These are phyloP conservation scores for Labeo calbasu DNA, from an alignment of 2,797 vertebrate species.

Conservation along the genomic window DNA sequence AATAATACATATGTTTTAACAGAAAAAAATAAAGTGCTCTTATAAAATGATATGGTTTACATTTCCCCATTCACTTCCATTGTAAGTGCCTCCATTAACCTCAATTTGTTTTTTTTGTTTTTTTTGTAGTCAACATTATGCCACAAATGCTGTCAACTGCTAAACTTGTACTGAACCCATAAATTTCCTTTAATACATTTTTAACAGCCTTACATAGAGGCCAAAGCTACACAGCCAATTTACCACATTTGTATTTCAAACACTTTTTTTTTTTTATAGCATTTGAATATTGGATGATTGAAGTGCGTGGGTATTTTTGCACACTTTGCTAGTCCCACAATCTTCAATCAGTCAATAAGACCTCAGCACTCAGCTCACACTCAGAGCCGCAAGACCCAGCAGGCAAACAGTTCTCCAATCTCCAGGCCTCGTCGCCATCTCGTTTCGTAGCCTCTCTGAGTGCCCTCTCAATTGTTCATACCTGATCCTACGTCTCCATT, in stretches of 20 bases:
- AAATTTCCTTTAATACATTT: neutral
- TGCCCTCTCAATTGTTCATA: conserved; percentile 47
- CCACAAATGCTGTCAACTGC: neutral
- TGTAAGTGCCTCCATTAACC: neutral
- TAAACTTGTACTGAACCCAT: neutral
- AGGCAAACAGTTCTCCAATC: conserved; percentile 18
- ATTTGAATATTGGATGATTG: conserved; percentile 30
- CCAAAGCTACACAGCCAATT: neutral
- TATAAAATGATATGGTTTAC: neutral
- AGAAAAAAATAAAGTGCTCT: neutral
- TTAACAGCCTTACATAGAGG: neutral
- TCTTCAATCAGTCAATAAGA: conserved; percentile 32
- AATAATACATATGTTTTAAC: neutral
- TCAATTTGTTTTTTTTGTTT: neutral
- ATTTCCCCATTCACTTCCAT: neutral
- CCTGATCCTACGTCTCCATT: conserved; percentile 47
- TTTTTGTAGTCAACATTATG: neutral
- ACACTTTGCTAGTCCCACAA: conserved; percentile 9
- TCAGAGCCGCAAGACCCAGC: conserved; percentile 10
- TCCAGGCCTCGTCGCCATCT: neutral
- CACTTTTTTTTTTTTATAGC: conserved; percentile 1
- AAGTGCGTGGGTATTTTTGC: conserved; percentile 4
- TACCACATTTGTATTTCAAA: neutral
- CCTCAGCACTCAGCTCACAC: neutral
- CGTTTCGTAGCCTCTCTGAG: conserved; percentile 34